A percentile compares a stretch with the other conserved stretches of the same genome.
phyloP scores from a whole-genome alignment of 2,113 vertebrate species.

The Coryphaenoides rupestris region DNA sequence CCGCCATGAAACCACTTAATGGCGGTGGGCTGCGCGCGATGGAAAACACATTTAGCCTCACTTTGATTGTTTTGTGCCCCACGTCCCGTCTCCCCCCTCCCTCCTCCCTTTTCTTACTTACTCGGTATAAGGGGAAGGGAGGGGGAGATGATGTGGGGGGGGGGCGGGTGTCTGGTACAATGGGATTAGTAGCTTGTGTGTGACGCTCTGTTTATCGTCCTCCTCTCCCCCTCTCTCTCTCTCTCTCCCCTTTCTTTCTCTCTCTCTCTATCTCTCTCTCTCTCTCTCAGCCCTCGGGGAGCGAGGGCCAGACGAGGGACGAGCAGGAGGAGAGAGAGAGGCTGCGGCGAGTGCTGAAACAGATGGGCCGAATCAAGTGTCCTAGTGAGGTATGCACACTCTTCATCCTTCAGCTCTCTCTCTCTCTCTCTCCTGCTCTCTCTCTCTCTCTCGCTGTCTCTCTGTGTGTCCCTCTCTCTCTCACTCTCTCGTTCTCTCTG shows the following conservation, averaged over 20 bases:
- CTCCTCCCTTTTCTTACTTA: conserved; percentile 3
- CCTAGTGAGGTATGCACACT: conserved; percentile 82
- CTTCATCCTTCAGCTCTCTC: conserved; percentile 17
- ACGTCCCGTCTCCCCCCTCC: too few relatives aligned
- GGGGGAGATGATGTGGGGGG: too few relatives aligned
- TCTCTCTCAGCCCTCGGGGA: conserved; percentile 76
- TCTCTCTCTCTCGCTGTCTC: neutral
- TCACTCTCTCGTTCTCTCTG: neutral
- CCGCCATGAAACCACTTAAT: conserved; percentile 59
- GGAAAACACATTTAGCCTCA: conserved; percentile 56
- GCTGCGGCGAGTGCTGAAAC: conserved; percentile 90
- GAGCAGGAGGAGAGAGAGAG: conserved; percentile 88
- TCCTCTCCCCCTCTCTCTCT: conserved; percentile 9
- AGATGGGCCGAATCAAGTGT: conserved; percentile 96
- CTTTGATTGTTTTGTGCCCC: neutral
- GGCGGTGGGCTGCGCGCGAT: conserved; percentile 46
- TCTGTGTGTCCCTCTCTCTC: conserved; percentile 9
- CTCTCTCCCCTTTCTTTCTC: too few relatives aligned
- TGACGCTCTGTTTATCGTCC: conserved; percentile 50
- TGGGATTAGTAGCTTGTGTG: conserved; percentile 36
- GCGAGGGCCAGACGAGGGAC: conserved; percentile 75
- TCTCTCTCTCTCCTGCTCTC: conserved; percentile 21
- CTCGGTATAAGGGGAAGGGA: too few relatives aligned
- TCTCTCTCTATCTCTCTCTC: too few relatives aligned
- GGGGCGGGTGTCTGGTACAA: conserved; percentile 16